Evolutionary conservation across 1,140 invertebrate species (phyloP).

Genomic region (Elymnias hypermnestra): DNA sequence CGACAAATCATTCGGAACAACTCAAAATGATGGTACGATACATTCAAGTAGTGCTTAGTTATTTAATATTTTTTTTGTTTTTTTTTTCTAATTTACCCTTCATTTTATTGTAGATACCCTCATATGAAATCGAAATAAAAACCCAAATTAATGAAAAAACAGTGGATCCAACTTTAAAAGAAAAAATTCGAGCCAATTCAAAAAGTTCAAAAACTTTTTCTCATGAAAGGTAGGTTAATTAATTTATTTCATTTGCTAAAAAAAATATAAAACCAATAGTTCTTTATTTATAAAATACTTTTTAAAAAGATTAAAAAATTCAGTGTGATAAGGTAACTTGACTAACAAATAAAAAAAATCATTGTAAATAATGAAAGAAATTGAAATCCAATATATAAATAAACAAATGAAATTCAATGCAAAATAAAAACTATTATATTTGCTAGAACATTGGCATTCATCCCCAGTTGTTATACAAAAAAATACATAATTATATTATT

Average conservation of each 20-base stretch:
- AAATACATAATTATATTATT: conserved; percentile 13
- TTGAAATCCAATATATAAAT: no score
- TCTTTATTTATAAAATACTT: no score
- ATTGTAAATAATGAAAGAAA: neutral
- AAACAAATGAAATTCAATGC: no score
- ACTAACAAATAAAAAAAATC: no score
- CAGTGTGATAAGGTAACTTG: no score
- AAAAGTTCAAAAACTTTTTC: conserved; percentile 52
- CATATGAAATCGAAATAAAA: conserved; percentile 21
- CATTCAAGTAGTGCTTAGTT: neutral
- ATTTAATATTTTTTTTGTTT: neutral
- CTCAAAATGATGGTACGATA: conserved; percentile 79
- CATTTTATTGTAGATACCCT: conserved; percentile 17
- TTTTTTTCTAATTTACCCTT: neutral
- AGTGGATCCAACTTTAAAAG: conserved; percentile 19
- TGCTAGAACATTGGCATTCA: neutral
- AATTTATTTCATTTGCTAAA: neutral
- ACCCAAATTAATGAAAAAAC: conserved; percentile 32
- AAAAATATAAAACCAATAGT: no score
- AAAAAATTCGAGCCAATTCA: conserved; percentile 48
- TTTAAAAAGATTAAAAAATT: conserved; percentile 46
- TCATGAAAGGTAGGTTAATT: conserved; percentile 36
- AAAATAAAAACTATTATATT: conserved; percentile 6
- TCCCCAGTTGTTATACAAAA: neutral
- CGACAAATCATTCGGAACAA: conserved; percentile 80